Evolutionary conservation across 2,888 invertebrate species (phyloP), one percentile per base, ranked within the genome.

Genomic region (Chalcosyrphus nemorum): DNA sequence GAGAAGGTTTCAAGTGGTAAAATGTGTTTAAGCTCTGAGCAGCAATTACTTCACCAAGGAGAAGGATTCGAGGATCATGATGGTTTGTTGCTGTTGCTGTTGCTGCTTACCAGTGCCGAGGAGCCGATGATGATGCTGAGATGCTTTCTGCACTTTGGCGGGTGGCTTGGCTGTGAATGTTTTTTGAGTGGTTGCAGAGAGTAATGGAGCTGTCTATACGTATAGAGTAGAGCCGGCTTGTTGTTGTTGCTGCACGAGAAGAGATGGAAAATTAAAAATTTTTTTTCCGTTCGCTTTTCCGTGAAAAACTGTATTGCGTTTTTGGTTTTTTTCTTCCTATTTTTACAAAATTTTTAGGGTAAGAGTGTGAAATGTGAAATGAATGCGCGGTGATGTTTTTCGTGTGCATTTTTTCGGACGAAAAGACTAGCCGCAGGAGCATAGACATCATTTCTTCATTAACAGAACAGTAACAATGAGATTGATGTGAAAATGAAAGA

Each of bases 1-100:
- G 59, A 68, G 75, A 21, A 72, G 80, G 65, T 63, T 80, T 80
- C 57, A 74, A 84, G 84, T 84, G 84, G 84, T 70, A 80, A 84
- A 84, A 84, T 84, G 84, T 84, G 80, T 84, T 84, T 78, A 80
- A 84, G 84, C 84, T 84, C 68, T 84, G 84, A 84, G 74, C 74
- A 82, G 82, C 82, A 77, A 77, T 82, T 82, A 82, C 82, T 84
- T 78, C 70, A 32, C 75, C 74, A 75, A 78, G 80, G 59, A 84
- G 78, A 84, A 84, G 72, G 74, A 78, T 72, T 84, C 78, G 82
- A 84, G 84, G 84, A 80, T 84, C 80, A 59, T 70, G 57, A 75
- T 84, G 74, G 81, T n/a, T n/a, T n/a, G 56, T 71, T 57, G 32
- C 11, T 32, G 32, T 38, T 72, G 59, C 45, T 75, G 50, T 47